A percentile compares a stretch with the other conserved stretches of the same genome.
These are phyloP conservation scores for Ophraella communa DNA, from an alignment of 2,888 invertebrate genomes.

Conservation along the genomic window DNA sequence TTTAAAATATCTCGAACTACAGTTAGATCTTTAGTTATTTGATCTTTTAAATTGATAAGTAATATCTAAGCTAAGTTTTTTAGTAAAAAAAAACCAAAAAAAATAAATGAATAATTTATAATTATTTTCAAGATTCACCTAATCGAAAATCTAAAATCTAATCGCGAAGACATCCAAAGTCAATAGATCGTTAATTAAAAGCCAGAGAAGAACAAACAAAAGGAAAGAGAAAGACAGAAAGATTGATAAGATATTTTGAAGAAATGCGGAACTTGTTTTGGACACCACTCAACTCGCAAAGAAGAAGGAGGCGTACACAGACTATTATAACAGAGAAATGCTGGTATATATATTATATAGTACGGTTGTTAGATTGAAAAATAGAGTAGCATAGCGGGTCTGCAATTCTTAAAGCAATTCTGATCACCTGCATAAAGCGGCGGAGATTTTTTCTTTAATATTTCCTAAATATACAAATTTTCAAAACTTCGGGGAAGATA, in stretches of 20 bases:
- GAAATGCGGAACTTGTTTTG: slow-evolving; percentile 48
- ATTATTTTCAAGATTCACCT: slow-evolving; percentile 22
- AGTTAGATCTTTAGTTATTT: too few species aligned
- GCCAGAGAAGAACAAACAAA: slow-evolving; percentile 41
- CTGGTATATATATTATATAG: slow-evolving; percentile 26
- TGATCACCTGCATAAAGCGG: too few species aligned
- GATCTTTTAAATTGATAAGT: background rate
- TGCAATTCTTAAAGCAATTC: too few species aligned
- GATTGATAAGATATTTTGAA: slow-evolving; percentile 41
- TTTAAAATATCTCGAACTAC: too few species aligned
- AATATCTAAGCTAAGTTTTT: too few species aligned
- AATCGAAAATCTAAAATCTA: slow-evolving; percentile 29
- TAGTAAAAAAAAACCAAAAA: too few species aligned
- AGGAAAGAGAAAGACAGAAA: too few species aligned
- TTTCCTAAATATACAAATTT: too few species aligned
- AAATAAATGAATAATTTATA: too few species aligned
- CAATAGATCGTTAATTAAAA: slow-evolving; percentile 41
- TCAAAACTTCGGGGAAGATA: too few species aligned
- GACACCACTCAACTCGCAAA: slow-evolving; percentile 28
- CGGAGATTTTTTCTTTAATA: too few species aligned
- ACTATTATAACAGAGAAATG: slow-evolving; percentile 29
- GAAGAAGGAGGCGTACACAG: slow-evolving; percentile 35
- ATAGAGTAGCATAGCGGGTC: too few species aligned
- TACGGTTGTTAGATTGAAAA: slow-evolving; percentile 21
- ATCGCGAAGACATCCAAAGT: slow-evolving; percentile 37